phyloP scores from a whole-genome alignment of 2,113 vertebrate genomes.

The Etia nguti region DNA sequence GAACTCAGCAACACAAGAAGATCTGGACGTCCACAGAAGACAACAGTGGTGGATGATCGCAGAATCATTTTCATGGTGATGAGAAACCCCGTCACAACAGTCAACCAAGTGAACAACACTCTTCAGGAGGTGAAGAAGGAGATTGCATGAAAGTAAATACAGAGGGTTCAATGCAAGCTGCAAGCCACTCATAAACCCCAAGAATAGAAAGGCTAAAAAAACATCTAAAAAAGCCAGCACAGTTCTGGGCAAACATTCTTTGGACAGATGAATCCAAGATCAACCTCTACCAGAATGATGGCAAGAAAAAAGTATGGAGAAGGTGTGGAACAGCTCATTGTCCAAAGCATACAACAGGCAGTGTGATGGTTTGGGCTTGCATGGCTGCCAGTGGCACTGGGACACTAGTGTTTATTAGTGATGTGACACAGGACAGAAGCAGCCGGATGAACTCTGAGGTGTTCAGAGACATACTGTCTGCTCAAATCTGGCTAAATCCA shows the following conservation, averaged over 20 bases:
- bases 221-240: neutral
- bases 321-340: neutral
- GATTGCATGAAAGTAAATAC: neutral
- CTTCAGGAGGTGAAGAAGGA: neutral
- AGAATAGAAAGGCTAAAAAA: neutral
- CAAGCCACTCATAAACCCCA: neutral
- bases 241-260: neutral
- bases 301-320: neutral
- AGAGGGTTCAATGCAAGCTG: neutral
- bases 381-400: neutral
- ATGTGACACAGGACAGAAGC: neutral
- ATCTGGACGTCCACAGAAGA: neutral
- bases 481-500: neutral
- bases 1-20: neutral
- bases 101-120: neutral
- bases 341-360: neutral
- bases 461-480: neutral
- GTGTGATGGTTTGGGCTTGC: neutral
- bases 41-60: neutral
- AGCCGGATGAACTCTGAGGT: accelerated
- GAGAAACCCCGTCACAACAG: neutral
- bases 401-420: neutral
- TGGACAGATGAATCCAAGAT: neutral
- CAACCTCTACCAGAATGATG: neutral
- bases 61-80: neutral